These are phyloP conservation scores for Chitala chitala DNA, from an alignment of 2,113 vertebrate species.

Conservation along the genomic window DNA sequence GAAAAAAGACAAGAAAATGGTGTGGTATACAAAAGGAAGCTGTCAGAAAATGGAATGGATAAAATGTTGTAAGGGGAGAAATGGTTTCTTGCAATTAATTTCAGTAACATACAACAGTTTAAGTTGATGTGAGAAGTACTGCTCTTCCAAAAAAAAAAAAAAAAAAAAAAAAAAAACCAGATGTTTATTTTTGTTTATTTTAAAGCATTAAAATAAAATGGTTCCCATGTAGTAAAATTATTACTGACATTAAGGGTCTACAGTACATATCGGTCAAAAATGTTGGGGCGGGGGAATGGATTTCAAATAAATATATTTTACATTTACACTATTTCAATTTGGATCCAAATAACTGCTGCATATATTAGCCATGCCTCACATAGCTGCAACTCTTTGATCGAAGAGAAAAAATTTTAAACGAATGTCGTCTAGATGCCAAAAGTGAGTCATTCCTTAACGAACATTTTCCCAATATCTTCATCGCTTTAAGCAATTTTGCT, in stretches of 20 bases:
- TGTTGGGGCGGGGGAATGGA: not conserved
- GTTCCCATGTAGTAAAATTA: not conserved
- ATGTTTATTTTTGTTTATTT: not conserved
- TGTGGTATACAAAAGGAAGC: no score
- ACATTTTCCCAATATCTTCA: not conserved
- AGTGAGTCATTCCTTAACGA: constrained; percentile 12
- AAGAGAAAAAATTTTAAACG: not conserved
- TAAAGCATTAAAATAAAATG: not conserved
- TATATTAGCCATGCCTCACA: constrained; percentile 19
- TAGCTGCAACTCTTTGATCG: not conserved
- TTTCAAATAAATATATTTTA: constrained; percentile 11
- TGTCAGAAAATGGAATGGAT: not conserved
- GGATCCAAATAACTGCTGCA: constrained; percentile 10
- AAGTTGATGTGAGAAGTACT: not conserved
- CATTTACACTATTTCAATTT: constrained; percentile 20
- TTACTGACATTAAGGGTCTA: not conserved
- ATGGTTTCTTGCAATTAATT: not conserved
- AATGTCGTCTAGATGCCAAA: constrained; percentile 15
- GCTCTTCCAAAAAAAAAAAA: no score
- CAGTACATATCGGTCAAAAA: not conserved
- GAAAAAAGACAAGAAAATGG: not conserved
- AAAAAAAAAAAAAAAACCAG: constrained; percentile 5
- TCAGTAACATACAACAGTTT: not conserved
- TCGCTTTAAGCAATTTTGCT: constrained; percentile 18
- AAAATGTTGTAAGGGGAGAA: not conserved